Evolutionary conservation across 2,888 invertebrate species (phyloP).

Genomic region (Tinea semifulvella): DNA sequence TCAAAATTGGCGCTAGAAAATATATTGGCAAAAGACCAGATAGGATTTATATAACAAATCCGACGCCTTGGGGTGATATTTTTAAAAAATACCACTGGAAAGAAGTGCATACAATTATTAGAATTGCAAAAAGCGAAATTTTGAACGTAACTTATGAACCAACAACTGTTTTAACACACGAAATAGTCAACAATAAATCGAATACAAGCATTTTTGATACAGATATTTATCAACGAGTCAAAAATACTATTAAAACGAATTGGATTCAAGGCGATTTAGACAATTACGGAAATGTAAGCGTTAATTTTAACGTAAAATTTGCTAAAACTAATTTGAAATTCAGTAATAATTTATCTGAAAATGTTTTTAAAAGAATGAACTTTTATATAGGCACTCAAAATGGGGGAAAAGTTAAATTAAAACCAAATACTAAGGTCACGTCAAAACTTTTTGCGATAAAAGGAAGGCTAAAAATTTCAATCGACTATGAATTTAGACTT

Average conservation of each 20-base stretch:
- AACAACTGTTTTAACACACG: background rate
- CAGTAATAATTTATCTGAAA: background rate
- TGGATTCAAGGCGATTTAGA: background rate
- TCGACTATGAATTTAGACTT: background rate
- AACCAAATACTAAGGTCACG: background rate
- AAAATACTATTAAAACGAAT: background rate
- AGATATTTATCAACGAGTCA: background rate
- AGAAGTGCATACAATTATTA: constrained; percentile 3
- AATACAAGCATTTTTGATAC: background rate
- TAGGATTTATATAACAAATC: background rate
- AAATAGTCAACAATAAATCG: background rate
- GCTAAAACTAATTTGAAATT: background rate
- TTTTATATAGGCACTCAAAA: background rate
- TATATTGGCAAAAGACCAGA: constrained; percentile 9
- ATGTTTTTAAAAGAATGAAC: background rate
- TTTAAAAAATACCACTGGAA: constrained; percentile 12
- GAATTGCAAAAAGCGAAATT: background rate
- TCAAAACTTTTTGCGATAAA: background rate
- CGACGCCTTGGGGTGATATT: constrained; percentile 11
- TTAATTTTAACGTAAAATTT: background rate
- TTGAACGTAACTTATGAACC: background rate
- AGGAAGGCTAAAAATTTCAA: background rate
- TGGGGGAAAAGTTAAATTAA: background rate
- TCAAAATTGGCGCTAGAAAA: background rate
- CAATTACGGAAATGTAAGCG: background rate